Conservation (phyloP, 2,888 invertebrate species). For the Drosophila prostipennis region DNA sequence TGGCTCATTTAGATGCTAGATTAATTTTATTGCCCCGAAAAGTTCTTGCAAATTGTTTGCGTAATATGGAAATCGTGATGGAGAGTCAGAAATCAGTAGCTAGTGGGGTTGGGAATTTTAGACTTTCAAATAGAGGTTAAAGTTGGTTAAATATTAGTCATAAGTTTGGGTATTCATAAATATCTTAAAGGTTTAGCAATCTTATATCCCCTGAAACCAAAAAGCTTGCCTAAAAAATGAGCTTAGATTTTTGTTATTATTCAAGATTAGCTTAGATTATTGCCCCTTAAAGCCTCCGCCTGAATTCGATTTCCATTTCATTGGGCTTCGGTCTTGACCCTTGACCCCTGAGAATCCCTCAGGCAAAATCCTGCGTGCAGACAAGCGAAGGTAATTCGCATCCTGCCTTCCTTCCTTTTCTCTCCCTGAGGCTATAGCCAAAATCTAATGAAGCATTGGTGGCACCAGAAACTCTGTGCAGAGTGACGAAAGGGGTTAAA, state of each 20-base stretch:
- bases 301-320: constrained; percentile 53
- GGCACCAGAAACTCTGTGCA: not conserved
- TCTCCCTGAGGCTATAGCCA: constrained; percentile 43
- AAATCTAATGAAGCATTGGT: constrained; percentile 58
- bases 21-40: constrained; percentile 73
- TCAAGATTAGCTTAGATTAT: constrained; percentile 29
- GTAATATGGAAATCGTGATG: constrained; percentile 73
- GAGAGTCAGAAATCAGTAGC: constrained; percentile 30
- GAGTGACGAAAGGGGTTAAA: not conserved
- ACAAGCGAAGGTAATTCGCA: constrained; percentile 72
- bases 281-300: constrained; percentile 14
- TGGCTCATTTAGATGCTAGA: constrained; percentile 75
- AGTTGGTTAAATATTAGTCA: not conserved
- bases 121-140: constrained; percentile 1
- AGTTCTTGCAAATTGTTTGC: constrained; percentile 76
- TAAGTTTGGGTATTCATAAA: not conserved
- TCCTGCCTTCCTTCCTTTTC: constrained; percentile 37
- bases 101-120: constrained; percentile 43
- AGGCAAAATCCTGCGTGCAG: constrained; percentile 43
- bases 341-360: constrained; percentile 45
- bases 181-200: not conserved
- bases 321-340: constrained; percentile 55
- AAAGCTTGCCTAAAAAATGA: constrained; percentile 13
- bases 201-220: not conserved
- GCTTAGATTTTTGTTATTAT: constrained; percentile 11